Evolutionary conservation across 2,888 invertebrate genomes (phyloP).

Genomic region (Cactoblastis cactorum): DNA sequence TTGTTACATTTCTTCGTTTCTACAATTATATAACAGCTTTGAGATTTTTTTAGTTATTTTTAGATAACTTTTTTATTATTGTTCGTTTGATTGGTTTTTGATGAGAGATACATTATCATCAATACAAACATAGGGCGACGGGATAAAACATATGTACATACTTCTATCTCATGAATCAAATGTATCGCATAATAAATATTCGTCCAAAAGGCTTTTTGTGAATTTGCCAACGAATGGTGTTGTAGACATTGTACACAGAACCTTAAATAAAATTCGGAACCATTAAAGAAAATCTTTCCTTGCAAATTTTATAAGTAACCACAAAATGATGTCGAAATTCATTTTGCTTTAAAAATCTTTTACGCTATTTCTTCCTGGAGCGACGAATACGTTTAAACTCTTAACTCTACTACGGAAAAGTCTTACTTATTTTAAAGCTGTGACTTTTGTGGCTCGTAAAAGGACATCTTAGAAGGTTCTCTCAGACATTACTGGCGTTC

Average conservation of each 20-base stretch:
- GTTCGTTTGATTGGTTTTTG: neutral
- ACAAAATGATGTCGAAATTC: neutral
- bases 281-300: constrained; percentile 39
- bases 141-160: constrained; percentile 23
- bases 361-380: neutral
- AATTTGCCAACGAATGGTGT: constrained; percentile 10
- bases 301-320: constrained; percentile 17
- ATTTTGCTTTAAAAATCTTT: neutral
- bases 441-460: constrained; percentile 4
- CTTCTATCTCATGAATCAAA: constrained; percentile 44
- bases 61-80: too few relatives aligned
- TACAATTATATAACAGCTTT: neutral
- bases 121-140: constrained; percentile 16
- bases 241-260: constrained; percentile 29
- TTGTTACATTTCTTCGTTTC: neutral
- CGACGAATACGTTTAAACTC: constrained; percentile 7
- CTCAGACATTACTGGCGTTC: neutral
- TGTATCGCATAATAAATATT: constrained; percentile 32
- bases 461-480: constrained; percentile 5
- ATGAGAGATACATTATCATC: neutral
- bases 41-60: too few relatives aligned
- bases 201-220: constrained; percentile 23
- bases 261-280: constrained; percentile 40
- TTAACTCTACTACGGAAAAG: neutral
- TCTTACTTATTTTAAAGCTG: constrained; percentile 1